These are phyloP conservation scores for Neoascia interrupta DNA, from an alignment of 2,888 invertebrate species.

Conservation along the genomic window DNA sequence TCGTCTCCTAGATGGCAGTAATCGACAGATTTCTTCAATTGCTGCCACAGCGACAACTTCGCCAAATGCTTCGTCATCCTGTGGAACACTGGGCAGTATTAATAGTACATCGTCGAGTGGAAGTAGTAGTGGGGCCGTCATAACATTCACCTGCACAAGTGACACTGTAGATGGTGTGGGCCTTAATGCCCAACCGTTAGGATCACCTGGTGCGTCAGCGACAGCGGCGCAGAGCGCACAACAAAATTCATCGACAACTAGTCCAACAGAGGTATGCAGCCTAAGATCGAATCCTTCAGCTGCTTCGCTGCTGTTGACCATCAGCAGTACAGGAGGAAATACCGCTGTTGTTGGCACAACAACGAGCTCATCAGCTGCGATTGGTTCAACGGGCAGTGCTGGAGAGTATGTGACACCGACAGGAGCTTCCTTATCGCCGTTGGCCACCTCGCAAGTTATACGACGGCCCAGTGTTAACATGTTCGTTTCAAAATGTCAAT, in stretches of 20 bases:
- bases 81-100: constrained; percentile 77
- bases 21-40: constrained; percentile 75
- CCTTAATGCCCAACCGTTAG: constrained; percentile 33
- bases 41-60: constrained; percentile 73
- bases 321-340: constrained; percentile 74
- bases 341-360: constrained; percentile 65
- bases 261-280: constrained; percentile 78
- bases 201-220: constrained; percentile 71
- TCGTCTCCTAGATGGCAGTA: constrained; percentile 78
- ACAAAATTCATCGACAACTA: constrained; percentile 77
- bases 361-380: constrained; percentile 39
- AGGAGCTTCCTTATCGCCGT: constrained; percentile 77
- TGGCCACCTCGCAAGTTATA: constrained; percentile 78
- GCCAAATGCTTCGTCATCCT: constrained; percentile 70
- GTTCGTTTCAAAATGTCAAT: constrained; percentile 76
- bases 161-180: constrained; percentile 71
- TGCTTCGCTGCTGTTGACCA: constrained; percentile 75
- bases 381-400: constrained; percentile 69
- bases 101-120: constrained; percentile 77
- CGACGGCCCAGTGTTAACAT: constrained; percentile 80
- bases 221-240: constrained; percentile 72
- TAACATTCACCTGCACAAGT: constrained; percentile 76
- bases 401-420: constrained; percentile 70
- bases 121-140: constrained; percentile 76
- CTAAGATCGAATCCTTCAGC: constrained; percentile 79